Evolutionary conservation across 2,888 invertebrate genomes (phyloP), one percentile per base, ranked within the genome.

Genomic region (Pycnomerus fuliginosus): DNA sequence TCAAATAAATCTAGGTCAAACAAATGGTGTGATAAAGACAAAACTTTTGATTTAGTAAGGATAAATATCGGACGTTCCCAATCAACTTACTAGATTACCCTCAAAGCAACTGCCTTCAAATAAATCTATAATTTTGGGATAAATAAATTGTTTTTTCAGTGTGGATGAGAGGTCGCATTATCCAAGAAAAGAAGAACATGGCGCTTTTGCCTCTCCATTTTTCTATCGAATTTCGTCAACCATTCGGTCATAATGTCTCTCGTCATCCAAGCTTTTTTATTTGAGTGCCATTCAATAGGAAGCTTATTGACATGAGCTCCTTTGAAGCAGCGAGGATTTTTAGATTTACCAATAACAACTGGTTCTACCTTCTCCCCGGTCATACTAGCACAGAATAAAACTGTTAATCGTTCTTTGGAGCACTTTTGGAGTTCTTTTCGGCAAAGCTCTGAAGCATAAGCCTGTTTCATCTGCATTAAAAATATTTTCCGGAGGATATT

Each of bases 381-480:
- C 56, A 59, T 58, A 46, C 43, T 61, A 4, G 34, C 46, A 38
- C 56, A 58, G 10, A 55, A 37, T 15, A 62, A 45, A 16, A 59
- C 35, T 3, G 58, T 63, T 3, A 61, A 34, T 22, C 56, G 42
- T 25, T 61, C 54, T 47, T 62, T 64, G 2, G 50, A 45, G n/a
- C n/a, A n/a, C n/a, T n/a, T n/a, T n/a, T 5, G 17, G 8, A 3
- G 31, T 31, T 5, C 11, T 4, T 5, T 31, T 11, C n/a, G 28
- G 28, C 2, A 13, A 3, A 13, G 13, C 12, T 25, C 11, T 25
- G 10, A 25, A 28, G 15, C 12, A 28, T 2, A 28, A 15, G 5
- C 28, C 28, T 53, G 31, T 61, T 52, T 63, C 64, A 50, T 61
- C 60, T 16, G 52, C 49, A 28, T 52, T 50, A 34, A 45, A 55